A percentile compares a stretch with the other conserved stretches of the same genome.
Evolutionary conservation across 2,113 vertebrate genomes (phyloP).

Genomic region (Hystrix cristata): DNA sequence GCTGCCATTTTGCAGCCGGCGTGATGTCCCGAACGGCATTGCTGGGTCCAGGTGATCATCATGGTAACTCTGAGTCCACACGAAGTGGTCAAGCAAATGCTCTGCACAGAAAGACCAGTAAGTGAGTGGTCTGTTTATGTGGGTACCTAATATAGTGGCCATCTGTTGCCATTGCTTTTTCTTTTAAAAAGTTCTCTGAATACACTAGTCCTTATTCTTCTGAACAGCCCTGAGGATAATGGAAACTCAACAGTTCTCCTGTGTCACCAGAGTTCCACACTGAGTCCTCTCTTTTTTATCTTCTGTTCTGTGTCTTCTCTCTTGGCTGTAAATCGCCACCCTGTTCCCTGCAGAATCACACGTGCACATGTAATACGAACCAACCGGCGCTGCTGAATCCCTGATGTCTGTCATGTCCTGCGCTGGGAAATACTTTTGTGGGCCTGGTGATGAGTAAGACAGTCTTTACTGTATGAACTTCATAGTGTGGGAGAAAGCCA

Average conservation of each 20-base stretch:
- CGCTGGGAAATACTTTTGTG: neutral
- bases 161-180: neutral
- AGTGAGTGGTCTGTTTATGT: neutral
- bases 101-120: neutral
- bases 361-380: neutral
- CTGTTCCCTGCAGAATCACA: neutral
- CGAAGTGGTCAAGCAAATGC: neutral
- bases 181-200: constrained; percentile 19
- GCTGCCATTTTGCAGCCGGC: fast-evolving
- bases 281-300: neutral
- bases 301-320: neutral
- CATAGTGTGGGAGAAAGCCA: neutral
- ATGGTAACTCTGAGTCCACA: neutral
- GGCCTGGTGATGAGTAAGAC: neutral
- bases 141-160: too few species aligned
- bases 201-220: neutral
- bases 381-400: neutral
- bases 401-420: too few species aligned
- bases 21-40: neutral
- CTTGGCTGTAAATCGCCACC: neutral
- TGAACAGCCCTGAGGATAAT: neutral
- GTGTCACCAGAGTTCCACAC: neutral
- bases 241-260: neutral
- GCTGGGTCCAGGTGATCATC: fast-evolving
- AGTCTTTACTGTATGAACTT: neutral